Evolutionary conservation across 2,797 vertebrate species (phyloP).

Genomic region (Centroberyx gerrardi): DNA sequence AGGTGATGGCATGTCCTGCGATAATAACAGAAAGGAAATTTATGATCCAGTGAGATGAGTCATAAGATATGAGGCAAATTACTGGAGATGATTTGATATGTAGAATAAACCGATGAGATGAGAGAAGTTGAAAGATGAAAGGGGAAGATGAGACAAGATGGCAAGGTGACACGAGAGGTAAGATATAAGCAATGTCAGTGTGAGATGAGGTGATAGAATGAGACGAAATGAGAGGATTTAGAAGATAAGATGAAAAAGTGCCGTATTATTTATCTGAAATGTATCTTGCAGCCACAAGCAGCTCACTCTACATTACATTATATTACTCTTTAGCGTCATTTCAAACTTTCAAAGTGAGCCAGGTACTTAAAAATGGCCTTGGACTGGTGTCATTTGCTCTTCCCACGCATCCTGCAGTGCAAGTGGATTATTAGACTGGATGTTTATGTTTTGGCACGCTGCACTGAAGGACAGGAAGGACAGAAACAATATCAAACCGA

Average conservation of each 20-base stretch:
- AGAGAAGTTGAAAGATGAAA: no score
- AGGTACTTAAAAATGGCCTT: neutral
- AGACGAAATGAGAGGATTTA: no score
- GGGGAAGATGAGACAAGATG: no score
- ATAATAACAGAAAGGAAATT: neutral
- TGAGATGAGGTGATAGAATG: no score
- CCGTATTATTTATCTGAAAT: neutral
- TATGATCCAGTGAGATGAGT: no score
- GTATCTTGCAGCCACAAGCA: neutral
- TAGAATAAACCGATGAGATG: neutral
- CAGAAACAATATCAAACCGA: neutral
- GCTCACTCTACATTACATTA: neutral
- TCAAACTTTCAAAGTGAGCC: neutral
- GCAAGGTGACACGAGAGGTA: no score
- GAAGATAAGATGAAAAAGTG: neutral
- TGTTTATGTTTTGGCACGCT: neutral
- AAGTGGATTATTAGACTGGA: neutral
- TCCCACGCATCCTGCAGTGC: neutral
- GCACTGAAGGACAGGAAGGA: neutral
- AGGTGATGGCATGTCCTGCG: neutral
- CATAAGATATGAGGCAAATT: neutral
- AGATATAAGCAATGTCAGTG: no score
- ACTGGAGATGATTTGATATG: constrained; percentile 14
- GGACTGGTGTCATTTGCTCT: neutral
- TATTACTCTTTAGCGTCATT: neutral